Percentiles rank a stretch among this genome's conserved stretches.
phyloP scores from a whole-genome alignment of 2,888 invertebrate genomes.

The Nemurella pictetii region DNA sequence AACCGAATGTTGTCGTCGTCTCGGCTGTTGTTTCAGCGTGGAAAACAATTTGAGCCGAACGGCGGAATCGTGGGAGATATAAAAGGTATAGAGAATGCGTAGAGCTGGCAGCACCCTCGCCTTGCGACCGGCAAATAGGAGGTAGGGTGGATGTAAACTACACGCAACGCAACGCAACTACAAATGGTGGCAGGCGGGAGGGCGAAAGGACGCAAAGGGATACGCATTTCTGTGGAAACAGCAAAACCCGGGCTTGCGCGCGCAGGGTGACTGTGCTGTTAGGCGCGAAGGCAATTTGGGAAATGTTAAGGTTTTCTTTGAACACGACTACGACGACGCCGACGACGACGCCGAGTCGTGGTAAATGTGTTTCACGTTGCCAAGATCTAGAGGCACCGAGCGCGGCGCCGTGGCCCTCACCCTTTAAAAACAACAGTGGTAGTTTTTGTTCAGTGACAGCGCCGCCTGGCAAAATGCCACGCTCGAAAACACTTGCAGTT shows the following conservation, averaged over 20 bases:
- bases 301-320: slow-evolving; percentile 26
- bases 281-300: slow-evolving; percentile 23
- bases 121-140: background rate
- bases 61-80: background rate
- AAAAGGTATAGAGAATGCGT: background rate
- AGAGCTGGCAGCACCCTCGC: background rate
- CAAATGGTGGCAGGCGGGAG: background rate
- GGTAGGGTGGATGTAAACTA: background rate
- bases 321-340: slow-evolving; percentile 4
- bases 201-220: background rate
- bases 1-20: background rate
- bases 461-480: background rate
- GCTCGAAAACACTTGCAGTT: background rate
- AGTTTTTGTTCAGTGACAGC: slow-evolving; percentile 14
- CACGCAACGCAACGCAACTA: background rate
- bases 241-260: background rate
- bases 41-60: background rate
- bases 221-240: background rate
- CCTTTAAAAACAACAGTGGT: slow-evolving; percentile 12
- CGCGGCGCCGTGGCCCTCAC: background rate
- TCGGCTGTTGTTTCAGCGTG: background rate
- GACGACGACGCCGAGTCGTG: background rate
- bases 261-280: background rate
- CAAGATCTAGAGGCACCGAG: background rate
- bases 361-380: slow-evolving; percentile 14